A percentile compares a stretch with the other conserved stretches of the same genome.
Evolutionary conservation across 2,113 vertebrate species (phyloP).

Genomic region (Cebidichthys violaceus): DNA sequence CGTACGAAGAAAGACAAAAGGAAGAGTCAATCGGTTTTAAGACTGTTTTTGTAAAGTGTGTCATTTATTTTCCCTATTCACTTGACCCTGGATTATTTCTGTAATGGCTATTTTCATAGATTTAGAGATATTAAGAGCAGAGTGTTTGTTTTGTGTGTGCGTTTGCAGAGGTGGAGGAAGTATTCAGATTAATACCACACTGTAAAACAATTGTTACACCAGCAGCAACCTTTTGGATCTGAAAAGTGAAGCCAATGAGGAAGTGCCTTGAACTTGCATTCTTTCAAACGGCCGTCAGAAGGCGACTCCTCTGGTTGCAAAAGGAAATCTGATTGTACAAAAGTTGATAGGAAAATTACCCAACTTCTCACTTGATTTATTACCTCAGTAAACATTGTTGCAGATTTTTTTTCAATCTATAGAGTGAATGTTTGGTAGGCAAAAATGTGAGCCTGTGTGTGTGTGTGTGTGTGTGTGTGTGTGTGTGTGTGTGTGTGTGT

Average conservation of each 20-base stretch:
- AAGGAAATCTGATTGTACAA: too few species aligned
- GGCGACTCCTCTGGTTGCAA: neutral
- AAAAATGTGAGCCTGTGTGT: too few species aligned
- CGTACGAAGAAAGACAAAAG: constrained; percentile 11
- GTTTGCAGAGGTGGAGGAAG: neutral
- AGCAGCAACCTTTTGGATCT: neutral
- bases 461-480: too few species aligned
- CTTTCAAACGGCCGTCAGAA: neutral
- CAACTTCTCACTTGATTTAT: neutral
- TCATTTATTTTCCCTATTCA: neutral
- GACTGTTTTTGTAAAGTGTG: neutral
- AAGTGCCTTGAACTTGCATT: neutral
- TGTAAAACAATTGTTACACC: neutral
- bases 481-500: too few species aligned
- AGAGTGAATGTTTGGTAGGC: too few species aligned
- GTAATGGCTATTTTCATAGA: neutral
- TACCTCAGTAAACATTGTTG: neutral
- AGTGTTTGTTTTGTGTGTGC: neutral
- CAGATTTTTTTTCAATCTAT: neutral
- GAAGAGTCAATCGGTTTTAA: constrained; percentile 13
- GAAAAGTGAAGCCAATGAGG: neutral
- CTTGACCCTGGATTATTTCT: neutral
- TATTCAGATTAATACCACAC: neutral
- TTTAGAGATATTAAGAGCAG: neutral
- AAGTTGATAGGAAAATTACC: neutral